phyloP scores from a whole-genome alignment of 2,888 invertebrate genomes.

The Seira musarum region DNA sequence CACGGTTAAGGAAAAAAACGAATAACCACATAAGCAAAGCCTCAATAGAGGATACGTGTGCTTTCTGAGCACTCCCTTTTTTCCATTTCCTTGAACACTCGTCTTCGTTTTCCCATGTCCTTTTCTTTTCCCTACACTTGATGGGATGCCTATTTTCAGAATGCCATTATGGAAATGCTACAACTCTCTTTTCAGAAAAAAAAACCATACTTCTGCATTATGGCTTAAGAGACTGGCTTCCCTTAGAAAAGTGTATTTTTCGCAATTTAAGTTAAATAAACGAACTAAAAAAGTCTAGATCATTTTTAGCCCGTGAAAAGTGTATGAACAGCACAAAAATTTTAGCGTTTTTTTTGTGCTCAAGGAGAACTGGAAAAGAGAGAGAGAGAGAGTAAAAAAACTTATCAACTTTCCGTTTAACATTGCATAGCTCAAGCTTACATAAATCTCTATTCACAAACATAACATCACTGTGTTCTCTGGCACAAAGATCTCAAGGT shows the following conservation, averaged over 20 bases:
- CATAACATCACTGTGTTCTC: background rate
- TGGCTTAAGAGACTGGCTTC: background rate
- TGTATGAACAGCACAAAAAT: background rate
- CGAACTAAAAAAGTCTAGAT: background rate
- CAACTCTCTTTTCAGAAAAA: background rate
- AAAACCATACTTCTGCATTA: background rate
- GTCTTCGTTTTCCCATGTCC: background rate
- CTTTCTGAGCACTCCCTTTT: background rate
- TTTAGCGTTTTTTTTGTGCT: background rate
- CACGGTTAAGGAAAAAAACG: background rate
- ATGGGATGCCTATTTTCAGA: background rate
- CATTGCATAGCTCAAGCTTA: background rate
- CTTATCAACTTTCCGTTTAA: background rate
- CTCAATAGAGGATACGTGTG: background rate
- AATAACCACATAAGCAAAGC: slow-evolving; percentile 13
- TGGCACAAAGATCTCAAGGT: too few relatives aligned
- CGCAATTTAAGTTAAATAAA: background rate
- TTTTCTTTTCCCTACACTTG: background rate
- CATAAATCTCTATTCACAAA: background rate
- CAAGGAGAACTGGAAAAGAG: background rate
- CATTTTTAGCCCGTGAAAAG: background rate
- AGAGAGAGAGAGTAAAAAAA: background rate
- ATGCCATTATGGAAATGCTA: background rate
- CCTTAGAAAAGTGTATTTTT: too few relatives aligned
- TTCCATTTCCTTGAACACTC: background rate